These are phyloP conservation scores for Metridium senile DNA, from an alignment of 92 coral and sea anemone species.

Conservation along the genomic window DNA sequence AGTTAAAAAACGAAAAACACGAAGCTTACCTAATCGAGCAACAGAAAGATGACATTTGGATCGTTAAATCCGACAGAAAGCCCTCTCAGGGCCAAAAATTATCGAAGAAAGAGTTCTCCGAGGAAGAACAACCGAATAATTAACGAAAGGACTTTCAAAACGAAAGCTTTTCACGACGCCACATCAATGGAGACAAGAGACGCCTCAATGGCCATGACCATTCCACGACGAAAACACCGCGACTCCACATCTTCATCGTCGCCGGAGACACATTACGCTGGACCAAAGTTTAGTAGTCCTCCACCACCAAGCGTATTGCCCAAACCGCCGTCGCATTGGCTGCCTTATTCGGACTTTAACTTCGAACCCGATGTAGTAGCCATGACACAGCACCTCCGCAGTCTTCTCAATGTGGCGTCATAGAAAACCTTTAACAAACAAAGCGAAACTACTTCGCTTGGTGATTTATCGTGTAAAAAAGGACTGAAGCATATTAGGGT, in stretches of 20 bases:
- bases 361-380: slow-evolving; percentile 70
- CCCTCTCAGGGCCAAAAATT: slow-evolving; percentile 58
- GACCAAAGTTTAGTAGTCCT: slow-evolving; percentile 87
- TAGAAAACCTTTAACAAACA: slow-evolving; percentile 32
- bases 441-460: slow-evolving; percentile 10
- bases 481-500: slow-evolving; percentile 35
- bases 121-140: slow-evolving; percentile 70
- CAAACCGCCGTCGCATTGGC: slow-evolving; percentile 93
- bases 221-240: slow-evolving; percentile 73
- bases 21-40: slow-evolving; percentile 32
- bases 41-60: slow-evolving; percentile 66
- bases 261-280: slow-evolving; percentile 82
- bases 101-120: slow-evolving; percentile 57
- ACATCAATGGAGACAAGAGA: slow-evolving; percentile 29
- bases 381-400: slow-evolving; percentile 83
- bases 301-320: slow-evolving; percentile 89
- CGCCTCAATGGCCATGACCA: slow-evolving; percentile 45
- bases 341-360: slow-evolving; percentile 48
- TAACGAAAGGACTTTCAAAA: slow-evolving; percentile 66
- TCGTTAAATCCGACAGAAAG: slow-evolving; percentile 41
- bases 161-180: slow-evolving; percentile 66
- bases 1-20: slow-evolving; percentile 24
- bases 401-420: slow-evolving; percentile 75
- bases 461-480: slow-evolving; percentile 53
- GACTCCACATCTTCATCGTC: slow-evolving; percentile 37